These are phyloP conservation scores for Halcyon badia DNA, from an alignment of 2,797 vertebrate genomes.

Conservation along the genomic window DNA sequence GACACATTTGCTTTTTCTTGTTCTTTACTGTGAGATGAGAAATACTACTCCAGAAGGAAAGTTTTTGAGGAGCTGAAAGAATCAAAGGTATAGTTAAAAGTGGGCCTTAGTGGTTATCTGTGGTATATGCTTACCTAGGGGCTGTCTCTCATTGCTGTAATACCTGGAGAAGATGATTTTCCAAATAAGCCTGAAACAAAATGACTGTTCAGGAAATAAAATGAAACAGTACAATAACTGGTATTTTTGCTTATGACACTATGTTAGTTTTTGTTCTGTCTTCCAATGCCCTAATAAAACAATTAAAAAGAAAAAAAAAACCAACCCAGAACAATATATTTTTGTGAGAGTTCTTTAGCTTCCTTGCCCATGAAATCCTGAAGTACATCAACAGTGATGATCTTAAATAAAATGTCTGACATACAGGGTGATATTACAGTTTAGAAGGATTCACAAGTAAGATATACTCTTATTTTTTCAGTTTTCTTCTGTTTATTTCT, in stretches of 20 bases:
- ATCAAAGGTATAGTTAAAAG: background rate
- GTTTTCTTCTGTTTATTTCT: background rate
- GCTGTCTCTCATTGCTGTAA: background rate
- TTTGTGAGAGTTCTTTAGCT: background rate
- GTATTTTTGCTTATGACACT: background rate
- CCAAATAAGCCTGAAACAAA: constrained; percentile 14
- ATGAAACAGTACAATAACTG: background rate
- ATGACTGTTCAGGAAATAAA: background rate
- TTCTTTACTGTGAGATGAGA: background rate
- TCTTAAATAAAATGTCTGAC: background rate
- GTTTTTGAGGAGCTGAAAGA: background rate
- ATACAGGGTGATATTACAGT: background rate
- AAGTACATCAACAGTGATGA: background rate
- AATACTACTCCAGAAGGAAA: background rate
- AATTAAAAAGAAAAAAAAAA: background rate
- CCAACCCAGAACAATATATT: background rate
- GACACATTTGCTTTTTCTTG: background rate
- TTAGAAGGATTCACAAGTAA: background rate
- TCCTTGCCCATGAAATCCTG: background rate
- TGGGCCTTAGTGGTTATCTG: background rate
- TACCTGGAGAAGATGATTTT: background rate
- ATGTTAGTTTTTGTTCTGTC: background rate
- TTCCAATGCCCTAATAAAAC: background rate
- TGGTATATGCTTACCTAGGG: background rate
- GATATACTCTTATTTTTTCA: background rate